Evolutionary conservation across 2,888 invertebrate genomes (phyloP), one percentile per base, ranked within the genome.

Genomic region (Ptycholaimellus sp.): DNA sequence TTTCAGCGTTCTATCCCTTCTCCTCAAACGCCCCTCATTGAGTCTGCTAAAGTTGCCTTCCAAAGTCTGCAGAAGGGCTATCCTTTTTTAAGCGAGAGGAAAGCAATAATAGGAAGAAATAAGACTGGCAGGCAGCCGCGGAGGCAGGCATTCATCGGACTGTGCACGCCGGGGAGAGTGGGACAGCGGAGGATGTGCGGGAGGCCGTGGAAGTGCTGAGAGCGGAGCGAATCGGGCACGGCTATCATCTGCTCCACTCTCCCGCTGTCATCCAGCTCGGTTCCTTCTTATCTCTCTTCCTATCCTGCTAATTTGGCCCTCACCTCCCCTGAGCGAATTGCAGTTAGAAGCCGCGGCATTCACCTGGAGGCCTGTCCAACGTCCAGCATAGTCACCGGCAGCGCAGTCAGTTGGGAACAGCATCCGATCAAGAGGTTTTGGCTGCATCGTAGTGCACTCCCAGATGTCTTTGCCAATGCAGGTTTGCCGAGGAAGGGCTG

Each of bases 291-390:
- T 30, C 16, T 30, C n/a, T 30, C 16, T 30, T 9, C n/a, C 2
- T n/a, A 33, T 14, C 13, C 18, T 30, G 11, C 7, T 33, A 13
- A 19, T 18, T 17, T 18, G 18, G 31, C 39, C 46, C 2, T 9
- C 53, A 53, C 39, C 41, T 53, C 16, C 6, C 13, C 25, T 13
- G 40, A 66, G 2, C 68, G 67, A 45, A 36, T 55, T 18, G 41
- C 52, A 29, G 50, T 62, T 23, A 40, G 52, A 27, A 35, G 48
- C n/a, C 47, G 55, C 1, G 42, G 52, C 2, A 44, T 67, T 19
- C 68, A 68, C 49, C 58, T 68, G 40, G 68, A 68, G 46, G 53
- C 56, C 9, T 69, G 68, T 43, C 69, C 69, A 0, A 58, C 59
- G 47, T 69, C 69, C 2, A 67, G 67, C 33, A 55, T 63, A 19